These are phyloP conservation scores for Eilema sororculum DNA, from an alignment of 2,888 invertebrate species.

Conservation along the genomic window DNA sequence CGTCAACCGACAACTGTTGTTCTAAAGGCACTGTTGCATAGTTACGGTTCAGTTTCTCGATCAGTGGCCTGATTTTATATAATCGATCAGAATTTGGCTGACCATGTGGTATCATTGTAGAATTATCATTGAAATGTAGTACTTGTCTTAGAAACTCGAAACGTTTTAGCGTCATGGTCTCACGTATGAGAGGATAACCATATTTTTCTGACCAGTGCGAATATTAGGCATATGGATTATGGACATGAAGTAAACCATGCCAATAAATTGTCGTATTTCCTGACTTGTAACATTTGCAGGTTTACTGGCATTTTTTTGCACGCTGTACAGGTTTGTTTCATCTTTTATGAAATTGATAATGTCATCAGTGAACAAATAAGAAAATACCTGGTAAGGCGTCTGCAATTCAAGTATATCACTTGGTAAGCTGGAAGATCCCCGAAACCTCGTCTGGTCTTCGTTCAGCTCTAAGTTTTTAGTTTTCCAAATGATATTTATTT, in stretches of 20 bases:
- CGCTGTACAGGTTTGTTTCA: conserved; percentile 24
- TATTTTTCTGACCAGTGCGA: conserved; percentile 23
- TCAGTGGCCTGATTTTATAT: conserved; percentile 28
- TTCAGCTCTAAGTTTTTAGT: conserved; percentile 33
- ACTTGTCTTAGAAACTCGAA: conserved; percentile 25
- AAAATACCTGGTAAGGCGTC: conserved; percentile 23
- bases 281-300: conserved; percentile 20
- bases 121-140: conserved; percentile 35
- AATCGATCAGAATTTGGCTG: conserved; percentile 26
- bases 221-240: conserved; percentile 34
- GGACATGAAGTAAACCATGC: conserved; percentile 41
- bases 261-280: conserved; percentile 33
- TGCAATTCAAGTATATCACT: conserved; percentile 1
- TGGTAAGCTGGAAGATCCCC: conserved; percentile 26
- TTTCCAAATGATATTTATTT: conserved; percentile 36
- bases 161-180: conserved; percentile 24
- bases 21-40: conserved; percentile 28
- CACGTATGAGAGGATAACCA: conserved; percentile 18
- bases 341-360: conserved; percentile 24
- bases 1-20: conserved; percentile 40
- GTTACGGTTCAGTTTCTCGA: conserved; percentile 21
- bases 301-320: conserved; percentile 24
- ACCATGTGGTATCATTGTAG: conserved; percentile 23
- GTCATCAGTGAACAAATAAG: conserved; percentile 33
- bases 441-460: conserved; percentile 33